phyloP scores from a whole-genome alignment of 2,888 invertebrate species.

The Capitulum mitella region DNA sequence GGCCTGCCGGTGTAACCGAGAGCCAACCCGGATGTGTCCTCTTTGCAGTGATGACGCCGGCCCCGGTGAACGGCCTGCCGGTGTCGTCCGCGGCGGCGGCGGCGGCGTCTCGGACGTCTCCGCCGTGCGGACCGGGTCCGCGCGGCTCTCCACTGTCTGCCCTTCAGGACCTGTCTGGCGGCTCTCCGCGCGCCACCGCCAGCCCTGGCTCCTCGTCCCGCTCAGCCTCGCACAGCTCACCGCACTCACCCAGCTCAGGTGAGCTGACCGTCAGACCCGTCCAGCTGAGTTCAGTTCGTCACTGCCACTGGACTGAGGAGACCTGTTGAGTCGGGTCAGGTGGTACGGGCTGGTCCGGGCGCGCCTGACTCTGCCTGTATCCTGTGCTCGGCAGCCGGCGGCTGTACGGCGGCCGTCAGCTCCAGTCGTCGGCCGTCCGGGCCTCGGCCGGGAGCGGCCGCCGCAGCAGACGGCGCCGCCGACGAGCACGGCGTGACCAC shows the following conservation, averaged over 20 bases:
- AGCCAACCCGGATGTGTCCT: too few relatives aligned
- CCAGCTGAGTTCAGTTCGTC: neutral
- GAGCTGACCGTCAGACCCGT: slow-evolving; percentile 19
- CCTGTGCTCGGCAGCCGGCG: slow-evolving; percentile 43
- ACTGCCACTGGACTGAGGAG: neutral
- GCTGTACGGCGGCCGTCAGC: slow-evolving; percentile 49
- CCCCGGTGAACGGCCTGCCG: neutral
- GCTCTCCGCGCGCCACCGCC: slow-evolving; percentile 51
- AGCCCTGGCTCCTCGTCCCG: slow-evolving; percentile 78
- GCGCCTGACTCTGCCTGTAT: neutral
- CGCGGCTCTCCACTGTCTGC: slow-evolving; percentile 30
- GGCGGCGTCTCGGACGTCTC: slow-evolving; percentile 44
- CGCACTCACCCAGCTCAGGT: slow-evolving; percentile 43
- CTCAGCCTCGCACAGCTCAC: slow-evolving; percentile 74
- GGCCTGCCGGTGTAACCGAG: too few relatives aligned
- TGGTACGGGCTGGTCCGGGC: neutral
- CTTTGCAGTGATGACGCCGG: neutral
- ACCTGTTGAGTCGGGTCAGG: too few relatives aligned
- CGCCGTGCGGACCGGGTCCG: slow-evolving; percentile 48
- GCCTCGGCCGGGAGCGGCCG: neutral
- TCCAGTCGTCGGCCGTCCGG: neutral
- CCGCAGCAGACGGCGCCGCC: slow-evolving; percentile 27
- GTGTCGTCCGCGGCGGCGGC: too few relatives aligned
- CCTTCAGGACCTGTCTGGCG: slow-evolving; percentile 35
- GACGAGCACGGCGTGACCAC: slow-evolving; percentile 29